Conservation (phyloP, 2,888 invertebrate species). For the Augiades crinisus region DNA sequence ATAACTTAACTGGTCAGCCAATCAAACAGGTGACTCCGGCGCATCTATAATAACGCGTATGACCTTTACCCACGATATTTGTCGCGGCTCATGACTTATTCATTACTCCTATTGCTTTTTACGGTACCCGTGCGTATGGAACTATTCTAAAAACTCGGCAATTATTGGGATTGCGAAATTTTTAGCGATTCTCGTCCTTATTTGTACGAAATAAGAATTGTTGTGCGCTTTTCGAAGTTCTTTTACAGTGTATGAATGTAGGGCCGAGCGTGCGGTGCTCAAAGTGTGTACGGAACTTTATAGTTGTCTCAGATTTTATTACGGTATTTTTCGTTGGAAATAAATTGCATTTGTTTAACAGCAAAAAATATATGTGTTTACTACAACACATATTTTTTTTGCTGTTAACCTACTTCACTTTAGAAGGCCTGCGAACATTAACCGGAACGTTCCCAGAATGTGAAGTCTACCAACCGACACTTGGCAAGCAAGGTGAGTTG, state of each 20-base stretch:
- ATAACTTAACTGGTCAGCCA: slow-evolving; percentile 37
- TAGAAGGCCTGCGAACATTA: too few relatives aligned
- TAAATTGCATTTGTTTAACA: too few relatives aligned
- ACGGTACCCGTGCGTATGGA: slow-evolving; percentile 57
- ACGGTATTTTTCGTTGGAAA: too few relatives aligned
- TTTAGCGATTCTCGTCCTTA: slow-evolving; percentile 30
- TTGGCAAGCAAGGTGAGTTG: too few relatives aligned
- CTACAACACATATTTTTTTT: too few relatives aligned
- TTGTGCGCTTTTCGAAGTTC: slow-evolving; percentile 26
- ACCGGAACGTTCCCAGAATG: too few relatives aligned
- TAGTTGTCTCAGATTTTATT: too few relatives aligned
- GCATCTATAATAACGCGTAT: slow-evolving; percentile 65
- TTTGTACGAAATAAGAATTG: slow-evolving; percentile 25
- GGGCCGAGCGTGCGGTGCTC: slow-evolving; percentile 1
- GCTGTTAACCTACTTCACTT: too few relatives aligned
- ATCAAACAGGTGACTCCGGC: slow-evolving; percentile 58
- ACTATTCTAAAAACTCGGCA: slow-evolving; percentile 38
- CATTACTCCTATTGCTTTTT: slow-evolving; percentile 63
- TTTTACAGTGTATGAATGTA: slow-evolving; percentile 11
- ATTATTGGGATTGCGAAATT: slow-evolving; percentile 15
- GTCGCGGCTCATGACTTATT: slow-evolving; percentile 73
- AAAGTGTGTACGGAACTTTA: too few relatives aligned
- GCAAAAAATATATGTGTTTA: too few relatives aligned
- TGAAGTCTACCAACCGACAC: too few relatives aligned
- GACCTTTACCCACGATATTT: slow-evolving; percentile 74